Conservation (phyloP, 2,888 invertebrate genomes). For the Hypercompe scribonia region DNA sequence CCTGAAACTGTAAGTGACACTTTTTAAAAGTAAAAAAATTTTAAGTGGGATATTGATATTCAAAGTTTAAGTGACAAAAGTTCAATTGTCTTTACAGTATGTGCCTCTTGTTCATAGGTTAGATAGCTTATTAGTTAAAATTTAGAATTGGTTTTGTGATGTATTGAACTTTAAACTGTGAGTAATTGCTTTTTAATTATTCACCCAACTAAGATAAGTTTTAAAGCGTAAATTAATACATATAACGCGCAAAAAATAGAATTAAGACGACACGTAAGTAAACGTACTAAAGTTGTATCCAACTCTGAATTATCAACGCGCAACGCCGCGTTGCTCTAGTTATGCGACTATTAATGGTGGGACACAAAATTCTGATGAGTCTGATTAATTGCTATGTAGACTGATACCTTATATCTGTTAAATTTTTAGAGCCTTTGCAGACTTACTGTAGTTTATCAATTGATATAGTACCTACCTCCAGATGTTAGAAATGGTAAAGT, state of each 20-base stretch:
- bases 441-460: neutral
- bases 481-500: neutral
- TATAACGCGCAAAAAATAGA: neutral
- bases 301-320: neutral
- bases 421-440: neutral
- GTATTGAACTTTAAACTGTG: neutral
- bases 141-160: neutral
- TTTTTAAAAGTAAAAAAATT: neutral
- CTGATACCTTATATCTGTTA: neutral
- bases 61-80: neutral
- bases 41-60: neutral
- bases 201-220: too few species aligned
- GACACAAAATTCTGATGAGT: neutral
- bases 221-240: neutral
- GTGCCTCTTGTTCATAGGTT: neutral
- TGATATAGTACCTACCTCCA: neutral
- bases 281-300: neutral
- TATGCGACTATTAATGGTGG: neutral
- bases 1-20: slow-evolving; percentile 36
- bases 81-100: neutral
- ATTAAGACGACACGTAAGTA: neutral
- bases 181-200: neutral
- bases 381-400: neutral
- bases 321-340: neutral
- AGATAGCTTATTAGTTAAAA: neutral